These are phyloP conservation scores for Albula goreensis DNA, from an alignment of 2,113 vertebrate genomes.

Conservation along the genomic window DNA sequence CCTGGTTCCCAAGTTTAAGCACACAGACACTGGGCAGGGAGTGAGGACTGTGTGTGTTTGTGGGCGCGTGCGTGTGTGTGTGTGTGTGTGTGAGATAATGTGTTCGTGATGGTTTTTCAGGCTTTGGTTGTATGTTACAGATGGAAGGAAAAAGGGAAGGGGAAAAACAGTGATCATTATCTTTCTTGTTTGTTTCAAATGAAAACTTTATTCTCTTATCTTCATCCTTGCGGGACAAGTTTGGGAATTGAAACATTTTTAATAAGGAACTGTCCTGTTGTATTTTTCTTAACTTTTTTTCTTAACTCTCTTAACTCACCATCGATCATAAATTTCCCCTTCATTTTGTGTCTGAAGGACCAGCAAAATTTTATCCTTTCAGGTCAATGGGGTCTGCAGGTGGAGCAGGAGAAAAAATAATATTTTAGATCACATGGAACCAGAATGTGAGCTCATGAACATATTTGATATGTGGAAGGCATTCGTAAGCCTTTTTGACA, in stretches of 20 bases:
- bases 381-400: neutral
- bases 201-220: conserved; percentile 1
- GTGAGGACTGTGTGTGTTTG: neutral
- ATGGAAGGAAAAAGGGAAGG: neutral
- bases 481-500: too few species aligned
- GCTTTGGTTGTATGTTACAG: neutral
- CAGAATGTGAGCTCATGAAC: too few species aligned
- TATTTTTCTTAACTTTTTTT: neutral
- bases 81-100: neutral
- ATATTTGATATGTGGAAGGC: too few species aligned
- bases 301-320: neutral
- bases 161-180: neutral
- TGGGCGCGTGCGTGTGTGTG: neutral
- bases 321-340: neutral
- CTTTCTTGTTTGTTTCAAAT: conserved; percentile 5
- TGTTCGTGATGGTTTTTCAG: neutral
- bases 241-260: neutral
- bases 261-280: neutral
- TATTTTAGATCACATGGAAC: too few species aligned
- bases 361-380: too few species aligned
- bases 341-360: neutral
- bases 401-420: neutral
- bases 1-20: neutral
- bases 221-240: conserved; percentile 5
- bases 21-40: neutral